Conservation (phyloP, 2,888 invertebrate species). For the Trachelus tabidus region DNA sequence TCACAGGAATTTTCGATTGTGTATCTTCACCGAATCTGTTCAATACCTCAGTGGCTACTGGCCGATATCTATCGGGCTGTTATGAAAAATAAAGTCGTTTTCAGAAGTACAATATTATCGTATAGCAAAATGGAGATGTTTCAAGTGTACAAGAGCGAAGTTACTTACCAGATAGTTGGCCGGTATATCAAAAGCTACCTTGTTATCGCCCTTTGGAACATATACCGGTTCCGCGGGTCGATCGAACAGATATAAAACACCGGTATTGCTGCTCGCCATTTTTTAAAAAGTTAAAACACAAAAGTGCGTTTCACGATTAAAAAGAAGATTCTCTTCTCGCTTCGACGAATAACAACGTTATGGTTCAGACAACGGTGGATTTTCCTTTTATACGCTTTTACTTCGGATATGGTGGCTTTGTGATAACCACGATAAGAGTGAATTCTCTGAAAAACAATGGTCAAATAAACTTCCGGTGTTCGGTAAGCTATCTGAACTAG, state of each 20-base stretch:
- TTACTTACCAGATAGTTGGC: slow-evolving; percentile 74
- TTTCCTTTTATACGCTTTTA: neutral
- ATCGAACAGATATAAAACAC: slow-evolving; percentile 72
- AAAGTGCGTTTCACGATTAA: neutral
- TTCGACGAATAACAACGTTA: neutral
- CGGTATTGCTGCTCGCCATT: slow-evolving; percentile 21
- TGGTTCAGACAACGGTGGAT: neutral
- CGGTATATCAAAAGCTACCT: slow-evolving; percentile 74
- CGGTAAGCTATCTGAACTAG: neutral
- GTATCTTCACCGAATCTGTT: slow-evolving; percentile 71
- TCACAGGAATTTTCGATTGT: slow-evolving; percentile 68
- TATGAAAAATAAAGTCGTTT: slow-evolving; percentile 3
- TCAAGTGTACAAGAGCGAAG: neutral
- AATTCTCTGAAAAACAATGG: neutral
- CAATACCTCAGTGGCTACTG: slow-evolving; percentile 70
- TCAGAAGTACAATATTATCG: neutral
- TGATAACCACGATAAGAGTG: neutral
- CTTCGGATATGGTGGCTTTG: neutral
- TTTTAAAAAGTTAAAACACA: too few relatives aligned
- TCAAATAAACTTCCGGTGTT: neutral
- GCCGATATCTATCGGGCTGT: slow-evolving; percentile 70
- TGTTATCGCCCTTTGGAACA: slow-evolving; percentile 77
- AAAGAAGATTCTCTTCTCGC: neutral
- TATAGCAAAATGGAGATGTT: neutral
- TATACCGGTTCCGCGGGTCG: slow-evolving; percentile 83